These are phyloP conservation scores for Camponotus fellah DNA, from an alignment of 2,888 invertebrate genomes.

Conservation along the genomic window DNA sequence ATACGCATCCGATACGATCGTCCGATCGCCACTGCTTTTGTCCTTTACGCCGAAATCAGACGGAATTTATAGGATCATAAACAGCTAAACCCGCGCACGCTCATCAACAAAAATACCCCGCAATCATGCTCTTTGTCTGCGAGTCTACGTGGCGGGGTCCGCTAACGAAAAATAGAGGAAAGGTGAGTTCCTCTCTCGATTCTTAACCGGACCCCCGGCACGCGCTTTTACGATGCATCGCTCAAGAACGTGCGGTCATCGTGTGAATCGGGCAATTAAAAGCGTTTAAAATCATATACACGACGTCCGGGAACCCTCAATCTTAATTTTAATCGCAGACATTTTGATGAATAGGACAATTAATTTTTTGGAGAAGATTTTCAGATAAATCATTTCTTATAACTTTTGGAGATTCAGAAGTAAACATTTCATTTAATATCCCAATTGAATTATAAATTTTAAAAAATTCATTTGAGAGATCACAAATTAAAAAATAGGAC, in stretches of 20 bases:
- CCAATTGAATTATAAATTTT: neutral
- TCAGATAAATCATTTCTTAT: neutral
- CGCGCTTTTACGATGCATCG: conserved; percentile 64
- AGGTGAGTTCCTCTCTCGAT: conserved; percentile 11
- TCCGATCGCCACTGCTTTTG: conserved; percentile 69
- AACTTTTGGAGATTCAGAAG: neutral
- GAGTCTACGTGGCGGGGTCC: conserved; percentile 29
- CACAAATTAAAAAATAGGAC: neutral
- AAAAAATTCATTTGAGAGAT: neutral
- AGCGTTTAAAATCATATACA: conserved; percentile 37
- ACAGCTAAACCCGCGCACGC: conserved; percentile 60
- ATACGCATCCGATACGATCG: conserved; percentile 59
- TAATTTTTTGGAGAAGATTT: neutral
- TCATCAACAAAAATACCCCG: conserved; percentile 73
- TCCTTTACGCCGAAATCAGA: conserved; percentile 70
- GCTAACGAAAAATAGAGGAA: neutral
- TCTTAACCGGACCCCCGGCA: conserved; percentile 65
- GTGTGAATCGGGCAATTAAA: conserved; percentile 48
- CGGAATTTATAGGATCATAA: conserved; percentile 73
- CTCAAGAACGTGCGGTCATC: neutral
- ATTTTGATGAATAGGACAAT: conserved; percentile 5
- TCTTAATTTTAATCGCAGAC: conserved; percentile 31
- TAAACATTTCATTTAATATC: neutral
- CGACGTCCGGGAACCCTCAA: neutral
- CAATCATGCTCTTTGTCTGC: conserved; percentile 49